Percentiles rank a stretch among this genome's conserved stretches.
Evolutionary conservation across 2,113 vertebrate species (phyloP).

Genomic region (Oryzias woworae): DNA sequence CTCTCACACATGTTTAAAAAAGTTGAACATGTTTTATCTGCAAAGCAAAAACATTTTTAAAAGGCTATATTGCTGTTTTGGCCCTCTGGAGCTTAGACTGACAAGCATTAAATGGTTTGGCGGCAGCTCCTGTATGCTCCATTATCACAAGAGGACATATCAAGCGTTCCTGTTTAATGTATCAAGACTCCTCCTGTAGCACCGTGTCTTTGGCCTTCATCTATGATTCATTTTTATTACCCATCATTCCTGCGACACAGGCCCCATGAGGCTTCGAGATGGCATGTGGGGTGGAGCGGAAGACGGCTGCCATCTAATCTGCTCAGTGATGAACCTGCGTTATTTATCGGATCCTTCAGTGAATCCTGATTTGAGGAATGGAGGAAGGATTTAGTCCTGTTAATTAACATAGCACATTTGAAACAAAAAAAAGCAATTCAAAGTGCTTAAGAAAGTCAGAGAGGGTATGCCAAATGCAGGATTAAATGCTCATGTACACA

Average conservation of each 20-base stretch:
- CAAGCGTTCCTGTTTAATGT: constrained; percentile 79
- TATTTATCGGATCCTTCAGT: constrained; percentile 69
- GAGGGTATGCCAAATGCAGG: too few species aligned
- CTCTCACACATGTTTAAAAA: constrained; percentile 9
- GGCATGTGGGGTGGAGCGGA: constrained; percentile 68
- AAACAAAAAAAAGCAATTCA: too few species aligned
- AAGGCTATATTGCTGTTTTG: constrained; percentile 22
- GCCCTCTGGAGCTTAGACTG: constrained; percentile 61
- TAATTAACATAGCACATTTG: too few species aligned
- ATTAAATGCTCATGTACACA: too few species aligned
- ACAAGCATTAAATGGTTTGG: constrained; percentile 79
- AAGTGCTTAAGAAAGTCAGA: too few species aligned
- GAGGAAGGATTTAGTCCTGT: neutral
- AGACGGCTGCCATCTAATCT: constrained; percentile 79
- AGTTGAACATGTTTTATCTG: constrained; percentile 25
- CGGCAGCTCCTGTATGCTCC: constrained; percentile 71
- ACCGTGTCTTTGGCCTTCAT: constrained; percentile 78
- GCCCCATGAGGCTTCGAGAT: constrained; percentile 68
- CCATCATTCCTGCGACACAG: constrained; percentile 75
- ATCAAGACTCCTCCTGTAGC: constrained; percentile 76
- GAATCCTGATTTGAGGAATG: constrained; percentile 62
- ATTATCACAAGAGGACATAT: constrained; percentile 81
- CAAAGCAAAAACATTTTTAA: constrained; percentile 40
- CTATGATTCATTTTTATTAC: constrained; percentile 84
- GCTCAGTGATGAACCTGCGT: constrained; percentile 62